Evolutionary conservation across 2,888 invertebrate genomes (phyloP).

Genomic region (Limenitis camilla): DNA sequence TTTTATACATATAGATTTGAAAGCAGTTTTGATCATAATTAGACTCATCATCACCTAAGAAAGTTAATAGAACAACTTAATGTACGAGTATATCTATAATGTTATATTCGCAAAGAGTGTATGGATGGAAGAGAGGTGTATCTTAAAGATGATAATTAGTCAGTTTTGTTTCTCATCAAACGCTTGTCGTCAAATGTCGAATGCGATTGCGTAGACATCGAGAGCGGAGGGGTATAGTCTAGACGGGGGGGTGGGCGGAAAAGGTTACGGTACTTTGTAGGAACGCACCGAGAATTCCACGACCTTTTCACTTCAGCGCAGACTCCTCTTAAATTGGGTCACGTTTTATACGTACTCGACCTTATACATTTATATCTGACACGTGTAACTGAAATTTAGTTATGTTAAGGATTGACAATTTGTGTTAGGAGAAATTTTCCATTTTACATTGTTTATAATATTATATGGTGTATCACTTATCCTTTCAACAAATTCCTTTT

Average conservation of each 20-base stretch:
- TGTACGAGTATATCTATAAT: too few species aligned
- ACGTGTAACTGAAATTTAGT: neutral
- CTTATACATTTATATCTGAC: conserved; percentile 8
- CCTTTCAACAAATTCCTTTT: too few species aligned
- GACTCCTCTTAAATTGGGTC: conserved; percentile 23
- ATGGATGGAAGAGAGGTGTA: too few species aligned
- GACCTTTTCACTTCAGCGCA: conserved; percentile 24
- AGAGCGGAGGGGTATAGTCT: conserved; percentile 32
- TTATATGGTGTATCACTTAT: too few species aligned
- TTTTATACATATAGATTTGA: too few species aligned
- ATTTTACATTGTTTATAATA: too few species aligned
- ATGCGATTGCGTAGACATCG: conserved; percentile 11
- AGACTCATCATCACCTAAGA: too few species aligned
- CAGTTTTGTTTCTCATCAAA: neutral
- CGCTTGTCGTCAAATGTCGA: neutral
- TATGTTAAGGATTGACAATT: neutral
- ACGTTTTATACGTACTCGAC: conserved; percentile 16
- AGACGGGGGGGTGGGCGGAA: conserved; percentile 51
- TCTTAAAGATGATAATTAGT: too few species aligned
- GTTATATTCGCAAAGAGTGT: too few species aligned
- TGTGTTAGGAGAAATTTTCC: too few species aligned
- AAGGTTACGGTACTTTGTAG: conserved; percentile 18
- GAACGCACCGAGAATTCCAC: conserved; percentile 20
- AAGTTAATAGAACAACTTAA: too few species aligned
- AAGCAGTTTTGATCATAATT: too few species aligned